These are phyloP conservation scores for Cavia aperea DNA, from an alignment of 2,113 vertebrate genomes.

Conservation along the genomic window DNA sequence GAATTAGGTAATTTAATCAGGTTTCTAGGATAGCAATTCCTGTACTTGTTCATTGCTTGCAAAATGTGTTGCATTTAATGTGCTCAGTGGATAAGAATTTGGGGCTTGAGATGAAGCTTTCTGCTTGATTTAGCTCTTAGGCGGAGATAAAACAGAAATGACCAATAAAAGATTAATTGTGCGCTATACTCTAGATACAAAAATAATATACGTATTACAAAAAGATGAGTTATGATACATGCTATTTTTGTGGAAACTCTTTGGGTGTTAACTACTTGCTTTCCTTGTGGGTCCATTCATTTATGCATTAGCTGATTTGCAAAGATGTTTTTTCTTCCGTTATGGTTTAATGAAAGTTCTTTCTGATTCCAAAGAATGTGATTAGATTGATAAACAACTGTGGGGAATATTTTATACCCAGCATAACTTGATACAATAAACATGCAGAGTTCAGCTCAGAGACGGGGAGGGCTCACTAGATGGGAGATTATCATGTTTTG, in stretches of 20 bases:
- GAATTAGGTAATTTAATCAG: conserved; percentile 46
- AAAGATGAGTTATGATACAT: background rate
- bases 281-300: background rate
- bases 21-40: background rate
- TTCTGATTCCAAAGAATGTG: background rate
- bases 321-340: background rate
- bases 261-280: background rate
- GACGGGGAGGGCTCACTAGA: background rate
- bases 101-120: conserved; percentile 32
- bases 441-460: background rate
- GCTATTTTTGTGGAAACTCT: background rate
- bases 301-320: background rate
- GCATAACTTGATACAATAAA: background rate
- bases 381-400: background rate
- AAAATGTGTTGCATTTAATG: conserved; percentile 50
- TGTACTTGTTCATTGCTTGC: conserved; percentile 33
- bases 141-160: conserved; percentile 29
- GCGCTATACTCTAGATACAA: background rate
- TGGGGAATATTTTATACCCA: background rate
- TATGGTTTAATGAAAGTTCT: background rate
- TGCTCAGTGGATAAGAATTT: conserved; percentile 22
- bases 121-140: conserved; percentile 24
- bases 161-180: conserved; percentile 25
- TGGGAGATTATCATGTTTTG: background rate
- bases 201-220: background rate